Evolutionary conservation across 2,113 vertebrate species (phyloP), one percentile per base, ranked within the genome.

Genomic region (Poeciliopsis prolifica): DNA sequence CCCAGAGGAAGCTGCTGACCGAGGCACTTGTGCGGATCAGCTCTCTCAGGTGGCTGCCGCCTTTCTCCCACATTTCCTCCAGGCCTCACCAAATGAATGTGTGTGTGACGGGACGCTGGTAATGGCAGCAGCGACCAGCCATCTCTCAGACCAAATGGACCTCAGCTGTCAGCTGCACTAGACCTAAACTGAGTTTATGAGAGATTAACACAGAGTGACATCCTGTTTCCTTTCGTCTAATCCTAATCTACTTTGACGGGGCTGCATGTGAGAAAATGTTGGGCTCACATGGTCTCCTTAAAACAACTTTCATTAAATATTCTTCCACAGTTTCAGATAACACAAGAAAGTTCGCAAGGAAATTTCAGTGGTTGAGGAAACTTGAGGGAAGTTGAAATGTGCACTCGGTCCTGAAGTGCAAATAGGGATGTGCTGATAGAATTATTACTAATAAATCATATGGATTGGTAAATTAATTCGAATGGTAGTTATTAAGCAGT

Each of bases 21-120:
- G 69, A 79, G 74, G 85, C 84, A 79, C 61, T 73, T 74, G 62
- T 78, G 74, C 77, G 83, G 90, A 90, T 90, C 87, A 87, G 65
- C 90, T 89, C 87, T 85, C 83, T 92, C 89, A 92, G 89, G 92
- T 91, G 89, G 86, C 83, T 88, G 81, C 82, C 81, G 85, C 65
- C 17, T 58, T 58, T 73, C 72, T 84, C 61, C 37, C 51, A 37
- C n/a, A 70, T 74, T 86, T 71, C 77, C 84, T 79, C 73, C 42
- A 76, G 73, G 62, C 78, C 70, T 81, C 64, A 74, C 33, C 73
- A 65, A 76, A 76, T 71, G n/a, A 2, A 17, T 69, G 65, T 70
- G 48, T 69, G 73, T 72, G 80, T 65, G 61, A 60, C 69, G 73
- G 66, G 64, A 70, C 72, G 69, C 78, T 77, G 82, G 75, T 91